Base-by-base conservation (phyloP, 2,888 invertebrate species). In the Melipona bicolor region DNA sequence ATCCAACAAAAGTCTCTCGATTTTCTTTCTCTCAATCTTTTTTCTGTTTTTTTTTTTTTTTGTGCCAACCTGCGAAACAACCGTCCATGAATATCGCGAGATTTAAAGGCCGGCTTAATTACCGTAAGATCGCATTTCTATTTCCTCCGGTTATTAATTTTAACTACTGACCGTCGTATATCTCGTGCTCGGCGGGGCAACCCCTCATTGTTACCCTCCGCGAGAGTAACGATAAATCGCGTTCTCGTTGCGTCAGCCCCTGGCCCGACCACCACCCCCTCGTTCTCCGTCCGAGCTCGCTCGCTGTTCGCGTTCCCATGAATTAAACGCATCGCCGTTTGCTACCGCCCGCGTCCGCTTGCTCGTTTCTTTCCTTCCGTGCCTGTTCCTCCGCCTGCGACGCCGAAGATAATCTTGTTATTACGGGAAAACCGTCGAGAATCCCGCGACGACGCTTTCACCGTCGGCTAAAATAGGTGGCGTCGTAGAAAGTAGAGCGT, bases 401-500 rank as follows among this genome's bases (percentile, higher is more conserved):
- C 77, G 77, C 71, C 77, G 78, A 85, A 84, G 84, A 81, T 85
- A 85, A 85, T 77, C 78, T 86, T 77, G 88, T 81, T 83, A 83
- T 83, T 83, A 77, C 82, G 80, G 83, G 81, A 82, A 86, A 85
- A 88, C 77, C 78, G 77, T 80, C 74, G 81, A 84, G 73, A 82
- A 82, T 78, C 78, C 79, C 74, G 85, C 77, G 83, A 87, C 83
- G 88, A 43, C 86, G 83, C 84, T 86, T 88, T 87, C 86, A 59
- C 9, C 72, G 81, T 77, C 81, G 76, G 72, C 65, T 82, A 82
- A 88, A 88, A 81, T 87, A 87, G 82, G 82, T 84, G 84, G 86
- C 88, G 85, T 79, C 91, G 82, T 64, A 75, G 85, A 87, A 91
- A 90, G 88, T 88, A 77, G 88, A 88, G 90, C 88, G 71, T 86